These are phyloP conservation scores for Leuciscus waleckii DNA, from an alignment of 2,797 vertebrate species.

Conservation along the genomic window DNA sequence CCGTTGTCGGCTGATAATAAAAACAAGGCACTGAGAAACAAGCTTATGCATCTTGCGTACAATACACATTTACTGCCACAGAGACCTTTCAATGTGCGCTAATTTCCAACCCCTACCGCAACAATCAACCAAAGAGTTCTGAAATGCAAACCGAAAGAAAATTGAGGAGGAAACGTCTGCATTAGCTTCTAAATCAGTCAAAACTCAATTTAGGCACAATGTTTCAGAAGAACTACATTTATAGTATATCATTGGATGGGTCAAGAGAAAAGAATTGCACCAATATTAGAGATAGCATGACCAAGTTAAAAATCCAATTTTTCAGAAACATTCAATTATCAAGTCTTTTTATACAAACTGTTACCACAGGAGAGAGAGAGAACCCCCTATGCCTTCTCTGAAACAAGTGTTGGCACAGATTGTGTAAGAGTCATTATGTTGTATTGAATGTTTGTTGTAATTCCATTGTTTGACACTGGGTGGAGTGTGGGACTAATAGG, in stretches of 20 bases:
- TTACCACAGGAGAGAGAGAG: background rate
- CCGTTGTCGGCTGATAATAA: background rate
- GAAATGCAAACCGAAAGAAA: background rate
- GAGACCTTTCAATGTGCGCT: background rate
- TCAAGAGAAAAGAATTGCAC: background rate
- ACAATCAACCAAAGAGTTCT: constrained; percentile 11
- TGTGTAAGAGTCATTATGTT: background rate
- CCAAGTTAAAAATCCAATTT: background rate
- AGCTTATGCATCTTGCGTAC: background rate
- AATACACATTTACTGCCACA: background rate
- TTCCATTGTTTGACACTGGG: background rate
- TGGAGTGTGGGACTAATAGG: background rate
- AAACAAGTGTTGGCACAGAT: background rate
- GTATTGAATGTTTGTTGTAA: background rate
- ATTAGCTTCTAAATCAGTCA: background rate
- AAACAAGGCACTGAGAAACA: background rate
- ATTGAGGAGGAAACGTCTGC: background rate
- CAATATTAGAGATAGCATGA: background rate
- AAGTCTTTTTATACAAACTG: background rate
- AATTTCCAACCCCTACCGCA: background rate
- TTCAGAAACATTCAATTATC: background rate
- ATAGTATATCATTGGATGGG: background rate
- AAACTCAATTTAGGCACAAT: background rate
- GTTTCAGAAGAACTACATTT: background rate
- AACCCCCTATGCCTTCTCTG: too few relatives aligned